Evolutionary conservation across 2,113 vertebrate species (phyloP), one percentile per base, ranked within the genome.

Genomic region (Microtus richardsoni): DNA sequence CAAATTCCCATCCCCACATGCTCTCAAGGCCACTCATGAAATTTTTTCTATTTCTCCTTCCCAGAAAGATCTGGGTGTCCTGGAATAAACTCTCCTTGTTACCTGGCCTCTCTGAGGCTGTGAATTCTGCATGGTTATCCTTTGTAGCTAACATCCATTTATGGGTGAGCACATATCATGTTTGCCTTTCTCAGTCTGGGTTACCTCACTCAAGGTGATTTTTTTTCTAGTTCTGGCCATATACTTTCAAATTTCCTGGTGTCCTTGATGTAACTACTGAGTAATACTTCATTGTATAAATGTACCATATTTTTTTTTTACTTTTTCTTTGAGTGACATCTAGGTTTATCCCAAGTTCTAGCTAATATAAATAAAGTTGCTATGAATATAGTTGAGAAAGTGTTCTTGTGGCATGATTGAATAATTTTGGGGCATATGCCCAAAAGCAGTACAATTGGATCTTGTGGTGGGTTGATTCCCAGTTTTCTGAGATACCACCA

Each of bases 1-100:
- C 36, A 39, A 22, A 36, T 73, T 39, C n/a, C 17, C 7, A 39
- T 19, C 19, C 7, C 2, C 0, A 73, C 19, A 0, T 7, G 14
- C 19, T 17, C 36, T 73, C 36, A 71, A n/a, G 36, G 19, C 17
- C 19, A 73, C n/a, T 73, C n/a, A 73, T 1, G 4, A 73, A 22
- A 4, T 71, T 9, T 39, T 19, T 10, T 39, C 70, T 73, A 39
- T 73, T 73, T 73, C 36, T 3, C 17, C n/a, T 73, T 73, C n/a
- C 19, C 70, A 39, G 19, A 17, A 8, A 73, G 3, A 39, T 22
- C 8, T 73, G 36, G n/a, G 17, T 73, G 19, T 22, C 3, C 36
- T 3, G 1, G 7, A 73, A 22, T 39, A 19, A 39, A 10, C 19
- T 8, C 4, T 19, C 36, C 17, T 73, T 73, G 8, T n/a, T 73